Conservation (phyloP, 2,888 invertebrate species). For the Lithodes maja region DNA sequence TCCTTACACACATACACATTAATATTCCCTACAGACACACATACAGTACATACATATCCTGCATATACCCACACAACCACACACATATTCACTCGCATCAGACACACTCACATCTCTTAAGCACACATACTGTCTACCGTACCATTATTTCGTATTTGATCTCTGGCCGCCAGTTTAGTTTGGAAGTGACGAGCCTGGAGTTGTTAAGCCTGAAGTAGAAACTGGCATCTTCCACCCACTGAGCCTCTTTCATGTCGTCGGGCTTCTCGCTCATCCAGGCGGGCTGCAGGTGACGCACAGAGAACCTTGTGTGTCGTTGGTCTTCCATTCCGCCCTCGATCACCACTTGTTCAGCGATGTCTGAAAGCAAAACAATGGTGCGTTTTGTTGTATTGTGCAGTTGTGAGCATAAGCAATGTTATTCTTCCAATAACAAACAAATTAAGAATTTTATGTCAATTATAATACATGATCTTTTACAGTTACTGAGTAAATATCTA, state of each 20-base stretch:
- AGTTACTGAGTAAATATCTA: too few species aligned
- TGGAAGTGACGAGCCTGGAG: conserved; percentile 54
- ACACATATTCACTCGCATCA: too few species aligned
- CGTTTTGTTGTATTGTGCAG: too few species aligned
- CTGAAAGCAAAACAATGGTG: background rate
- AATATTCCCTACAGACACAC: too few species aligned
- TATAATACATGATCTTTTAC: too few species aligned
- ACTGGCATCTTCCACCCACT: conserved; percentile 48
- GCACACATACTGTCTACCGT: background rate
- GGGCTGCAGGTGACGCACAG: conserved; percentile 56
- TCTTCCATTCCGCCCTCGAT: conserved; percentile 67
- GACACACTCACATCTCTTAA: background rate
- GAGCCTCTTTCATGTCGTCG: background rate
- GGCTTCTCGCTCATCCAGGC: conserved; percentile 30
- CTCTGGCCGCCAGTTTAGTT: conserved; percentile 59
- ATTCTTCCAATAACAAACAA: too few species aligned
- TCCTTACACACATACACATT: too few species aligned
- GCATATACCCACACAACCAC: too few species aligned
- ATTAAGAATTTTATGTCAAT: too few species aligned
- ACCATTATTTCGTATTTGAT: conserved; percentile 58
- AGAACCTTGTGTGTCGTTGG: conserved; percentile 61
- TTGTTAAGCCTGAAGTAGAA: conserved; percentile 63
- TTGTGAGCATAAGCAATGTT: too few species aligned
- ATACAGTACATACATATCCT: too few species aligned
- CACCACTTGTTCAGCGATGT: conserved; percentile 60